Evolutionary conservation across 2,797 vertebrate species (phyloP).

Genomic region (Podarcis lilfordi): DNA sequence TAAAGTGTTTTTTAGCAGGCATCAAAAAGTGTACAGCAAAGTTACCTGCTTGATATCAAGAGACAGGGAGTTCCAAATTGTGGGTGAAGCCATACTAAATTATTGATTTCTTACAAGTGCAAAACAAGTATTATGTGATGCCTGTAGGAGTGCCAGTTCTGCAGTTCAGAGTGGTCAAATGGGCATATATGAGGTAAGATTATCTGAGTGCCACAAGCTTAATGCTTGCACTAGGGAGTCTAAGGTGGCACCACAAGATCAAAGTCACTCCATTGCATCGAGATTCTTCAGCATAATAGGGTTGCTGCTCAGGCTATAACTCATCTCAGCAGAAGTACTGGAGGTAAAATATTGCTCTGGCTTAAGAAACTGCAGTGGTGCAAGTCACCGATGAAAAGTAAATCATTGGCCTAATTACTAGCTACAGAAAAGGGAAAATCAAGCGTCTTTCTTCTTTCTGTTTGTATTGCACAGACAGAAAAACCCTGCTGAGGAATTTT

Average conservation of each 20-base stretch:
- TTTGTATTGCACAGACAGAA: slow-evolving; percentile 73
- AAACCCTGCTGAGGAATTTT: slow-evolving; percentile 63
- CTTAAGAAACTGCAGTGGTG: neutral
- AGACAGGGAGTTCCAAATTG: no score
- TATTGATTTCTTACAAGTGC: no score
- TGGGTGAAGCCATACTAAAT: no score
- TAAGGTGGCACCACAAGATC: neutral
- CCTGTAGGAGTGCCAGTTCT: no score
- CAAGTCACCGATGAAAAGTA: slow-evolving; percentile 47
- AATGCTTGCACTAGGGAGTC: neutral
- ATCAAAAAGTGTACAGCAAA: no score
- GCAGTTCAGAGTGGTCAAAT: no score
- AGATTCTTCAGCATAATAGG: slow-evolving; percentile 6
- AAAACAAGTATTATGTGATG: no score
- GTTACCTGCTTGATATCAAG: no score
- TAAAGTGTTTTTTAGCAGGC: no score
- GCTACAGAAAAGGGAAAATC: slow-evolving; percentile 55
- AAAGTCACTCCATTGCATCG: slow-evolving; percentile 24
- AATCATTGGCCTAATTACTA: slow-evolving; percentile 52
- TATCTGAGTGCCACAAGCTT: neutral
- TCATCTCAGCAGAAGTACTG: neutral
- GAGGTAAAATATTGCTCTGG: neutral
- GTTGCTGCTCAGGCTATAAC: slow-evolving; percentile 16
- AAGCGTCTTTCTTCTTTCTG: slow-evolving; percentile 61
- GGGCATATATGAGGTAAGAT: no score